phyloP scores from a whole-genome alignment of 2,888 invertebrate species.

The Phengaris alcon region DNA sequence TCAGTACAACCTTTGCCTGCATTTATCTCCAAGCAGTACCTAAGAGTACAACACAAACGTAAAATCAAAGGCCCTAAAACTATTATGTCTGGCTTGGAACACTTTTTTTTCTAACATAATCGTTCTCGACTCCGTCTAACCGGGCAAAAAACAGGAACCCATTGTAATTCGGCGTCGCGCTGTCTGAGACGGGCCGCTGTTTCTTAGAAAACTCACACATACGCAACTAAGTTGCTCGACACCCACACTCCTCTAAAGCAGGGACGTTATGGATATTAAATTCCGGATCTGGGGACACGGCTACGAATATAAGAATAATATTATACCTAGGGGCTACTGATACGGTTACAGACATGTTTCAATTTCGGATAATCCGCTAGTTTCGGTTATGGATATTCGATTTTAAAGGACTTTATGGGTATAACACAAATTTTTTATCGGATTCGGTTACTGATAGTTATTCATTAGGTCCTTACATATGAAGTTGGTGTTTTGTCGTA shows the following conservation, averaged over 20 bases:
- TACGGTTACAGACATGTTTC: no score
- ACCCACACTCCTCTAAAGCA: not conserved
- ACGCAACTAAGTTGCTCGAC: not conserved
- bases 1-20: not conserved
- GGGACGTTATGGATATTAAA: no score
- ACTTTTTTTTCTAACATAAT: conserved; percentile 62
- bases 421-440: no score
- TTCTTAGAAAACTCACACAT: conserved; percentile 59
- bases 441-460: no score
- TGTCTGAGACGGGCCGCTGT: conserved; percentile 64
- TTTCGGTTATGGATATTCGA: no score
- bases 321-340: no score
- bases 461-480: no score
- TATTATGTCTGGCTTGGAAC: conserved; percentile 58
- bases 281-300: no score
- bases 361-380: no score
- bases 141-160: conserved; percentile 62
- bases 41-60: conserved; percentile 47
- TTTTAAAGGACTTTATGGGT: no score
- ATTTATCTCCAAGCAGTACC: not conserved
- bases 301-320: no score
- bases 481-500: no score
- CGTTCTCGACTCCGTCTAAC: conserved; percentile 57
- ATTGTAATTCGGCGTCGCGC: conserved; percentile 74
- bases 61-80: conserved; percentile 62